Evolutionary conservation across 2,888 invertebrate species (phyloP), one percentile per base, ranked within the genome.

Genomic region (Eupeodes luniger): DNA sequence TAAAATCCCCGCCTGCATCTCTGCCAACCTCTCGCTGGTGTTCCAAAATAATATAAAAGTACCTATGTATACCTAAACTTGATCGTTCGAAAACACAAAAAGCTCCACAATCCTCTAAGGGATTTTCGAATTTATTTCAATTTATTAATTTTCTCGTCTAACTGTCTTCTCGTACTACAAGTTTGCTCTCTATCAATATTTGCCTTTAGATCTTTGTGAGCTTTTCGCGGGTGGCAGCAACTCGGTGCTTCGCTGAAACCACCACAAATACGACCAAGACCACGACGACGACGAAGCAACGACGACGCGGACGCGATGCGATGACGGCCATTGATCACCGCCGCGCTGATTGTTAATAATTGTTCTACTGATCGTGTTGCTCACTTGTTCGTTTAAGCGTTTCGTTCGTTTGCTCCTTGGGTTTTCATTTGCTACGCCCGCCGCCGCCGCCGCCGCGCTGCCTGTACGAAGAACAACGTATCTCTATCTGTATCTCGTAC

Each of bases 201-300:
- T 27, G 36, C 40, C 53, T 44, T 34, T 75, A 86, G 77, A 82
- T 79, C 51, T 80, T 70, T 62, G n/a, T 77, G 72, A 88, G 80
- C 87, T 88, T 88, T 88, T 53, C 81, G 81, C 88, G 85, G 85
- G 88, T 81, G 81, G 84, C 74, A 77, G 67, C 47, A 61, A 51
- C 67, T 51, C 51, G 49, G 59, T 27, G 78, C 61, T 86, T 62
- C 67, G 47, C 62, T 69, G 74, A 57, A 69, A 66, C 40, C 10
- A 66, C 49, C 19, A 66, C 47, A 27, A 66, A 57, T 3, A 34
- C 57, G 27, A 57, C 27, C 27, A 57, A 10, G 11, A 4, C 55
- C 9, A 16, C 53, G 19, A 57, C 12, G 11, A 57, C 12, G 10
- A 27, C 57, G 57, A 19, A 19, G 19, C 19, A 19, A 19, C 19